A percentile compares a stretch with the other conserved stretches of the same genome.
Conservation (phyloP, 2,888 invertebrate species). For the Rotaria sp. region DNA sequence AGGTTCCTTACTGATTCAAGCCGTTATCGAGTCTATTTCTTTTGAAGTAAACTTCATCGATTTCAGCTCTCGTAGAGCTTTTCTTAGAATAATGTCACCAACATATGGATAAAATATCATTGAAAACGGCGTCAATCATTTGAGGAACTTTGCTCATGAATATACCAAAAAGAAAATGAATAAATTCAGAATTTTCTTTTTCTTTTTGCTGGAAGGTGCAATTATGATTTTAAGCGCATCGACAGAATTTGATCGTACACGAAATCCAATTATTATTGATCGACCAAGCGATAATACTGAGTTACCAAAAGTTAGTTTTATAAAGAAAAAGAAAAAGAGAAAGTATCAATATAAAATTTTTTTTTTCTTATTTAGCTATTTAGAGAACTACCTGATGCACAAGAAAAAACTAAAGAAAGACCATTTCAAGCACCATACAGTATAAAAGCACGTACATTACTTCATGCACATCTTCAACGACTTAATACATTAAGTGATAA, state of each 20-base stretch:
- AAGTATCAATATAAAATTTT: background rate
- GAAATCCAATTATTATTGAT: constrained; percentile 86
- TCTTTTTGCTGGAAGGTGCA: constrained; percentile 57
- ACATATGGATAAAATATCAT: too few relatives aligned
- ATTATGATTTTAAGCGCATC: constrained; percentile 94
- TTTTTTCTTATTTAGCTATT: constrained; percentile 62
- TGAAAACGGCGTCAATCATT: too few relatives aligned
- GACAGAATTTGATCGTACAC: constrained; percentile 84
- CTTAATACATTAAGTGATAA: constrained; percentile 58
- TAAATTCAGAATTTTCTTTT: background rate
- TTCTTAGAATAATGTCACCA: too few relatives aligned
- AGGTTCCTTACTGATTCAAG: too few relatives aligned
- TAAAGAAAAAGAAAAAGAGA: too few relatives aligned
- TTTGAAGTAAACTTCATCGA: too few relatives aligned
- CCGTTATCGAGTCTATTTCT: too few relatives aligned
- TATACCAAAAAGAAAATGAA: background rate
- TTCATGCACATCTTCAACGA: constrained; percentile 90
- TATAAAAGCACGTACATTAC: constrained; percentile 72
- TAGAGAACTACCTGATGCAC: constrained; percentile 77
- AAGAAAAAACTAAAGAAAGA: constrained; percentile 89
- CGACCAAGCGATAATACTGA: constrained; percentile 87
- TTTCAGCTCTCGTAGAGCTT: too few relatives aligned
- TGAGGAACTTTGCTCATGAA: background rate
- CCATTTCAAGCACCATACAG: constrained; percentile 82
- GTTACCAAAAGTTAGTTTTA: constrained; percentile 69